Conservation (phyloP, 2,888 invertebrate genomes). For the Petrolisthes cinctipes region DNA sequence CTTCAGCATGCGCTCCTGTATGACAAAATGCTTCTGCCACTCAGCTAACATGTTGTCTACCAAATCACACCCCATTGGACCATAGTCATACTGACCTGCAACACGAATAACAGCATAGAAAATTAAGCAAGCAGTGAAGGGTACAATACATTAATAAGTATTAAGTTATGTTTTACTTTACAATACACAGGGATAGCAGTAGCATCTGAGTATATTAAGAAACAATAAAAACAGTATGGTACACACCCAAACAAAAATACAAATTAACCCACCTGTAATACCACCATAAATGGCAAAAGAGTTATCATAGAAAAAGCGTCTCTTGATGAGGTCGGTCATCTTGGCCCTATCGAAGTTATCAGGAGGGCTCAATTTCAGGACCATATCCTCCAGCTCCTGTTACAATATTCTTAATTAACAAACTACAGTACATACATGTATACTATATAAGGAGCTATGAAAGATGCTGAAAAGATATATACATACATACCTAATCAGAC, state of each 20-base stretch:
- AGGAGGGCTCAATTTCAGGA: slow-evolving; percentile 83
- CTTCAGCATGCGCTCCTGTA: slow-evolving; percentile 98
- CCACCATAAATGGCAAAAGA: slow-evolving; percentile 99
- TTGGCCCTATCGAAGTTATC: slow-evolving; percentile 86
- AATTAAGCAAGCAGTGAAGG: not conserved
- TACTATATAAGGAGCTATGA: no score
- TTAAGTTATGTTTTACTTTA: not conserved
- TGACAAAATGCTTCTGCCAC: slow-evolving; percentile 96
- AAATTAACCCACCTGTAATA: slow-evolving; percentile 67
- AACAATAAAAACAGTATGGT: slow-evolving; percentile 72
- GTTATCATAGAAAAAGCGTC: slow-evolving; percentile 97
- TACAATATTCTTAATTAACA: not conserved
- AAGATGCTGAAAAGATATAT: not conserved
- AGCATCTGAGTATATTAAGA: no score
- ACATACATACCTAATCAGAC: not conserved
- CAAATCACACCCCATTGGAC: slow-evolving; percentile 99
- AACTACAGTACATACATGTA: no score
- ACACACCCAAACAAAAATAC: slow-evolving; percentile 97
- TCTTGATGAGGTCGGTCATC: slow-evolving; percentile 96
- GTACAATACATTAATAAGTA: not conserved
- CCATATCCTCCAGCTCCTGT: slow-evolving; percentile 85
- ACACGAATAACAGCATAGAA: not conserved
- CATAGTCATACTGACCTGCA: slow-evolving; percentile 93
- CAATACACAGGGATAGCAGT: no score
- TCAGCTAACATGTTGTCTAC: slow-evolving; percentile 93